Percentiles rank a stretch among this genome's conserved stretches.
phyloP scores from a whole-genome alignment of 2,797 vertebrate genomes.

The Leptatherina wallacei region DNA sequence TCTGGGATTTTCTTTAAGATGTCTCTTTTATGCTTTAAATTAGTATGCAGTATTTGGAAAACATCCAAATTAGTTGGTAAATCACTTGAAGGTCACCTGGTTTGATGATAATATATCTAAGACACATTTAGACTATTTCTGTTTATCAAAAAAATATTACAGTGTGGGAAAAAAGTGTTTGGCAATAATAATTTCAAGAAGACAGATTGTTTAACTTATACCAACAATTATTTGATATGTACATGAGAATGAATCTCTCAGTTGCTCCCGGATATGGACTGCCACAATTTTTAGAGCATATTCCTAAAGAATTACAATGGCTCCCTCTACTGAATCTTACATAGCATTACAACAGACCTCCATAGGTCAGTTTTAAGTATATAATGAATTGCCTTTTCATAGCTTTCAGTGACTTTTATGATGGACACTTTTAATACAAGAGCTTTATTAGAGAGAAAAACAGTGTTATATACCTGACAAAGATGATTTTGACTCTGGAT shows the following conservation, averaged over 20 bases:
- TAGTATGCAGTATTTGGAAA: not conserved
- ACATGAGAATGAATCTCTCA: not conserved
- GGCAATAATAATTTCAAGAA: not conserved
- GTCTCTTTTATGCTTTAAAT: not conserved
- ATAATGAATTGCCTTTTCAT: not conserved
- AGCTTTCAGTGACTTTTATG: not conserved
- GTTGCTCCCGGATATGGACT: not conserved
- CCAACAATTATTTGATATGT: not conserved
- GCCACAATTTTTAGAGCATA: not conserved
- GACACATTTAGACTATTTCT: not conserved
- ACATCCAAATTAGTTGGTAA: not conserved
- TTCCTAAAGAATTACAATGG: slow-evolving; percentile 44
- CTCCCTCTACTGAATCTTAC: slow-evolving; percentile 70
- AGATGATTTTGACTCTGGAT: slow-evolving; percentile 95
- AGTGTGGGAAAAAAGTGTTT: no score
- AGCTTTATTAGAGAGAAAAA: not conserved
- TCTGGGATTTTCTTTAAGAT: not conserved
- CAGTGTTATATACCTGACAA: slow-evolving; percentile 86
- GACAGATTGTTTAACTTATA: not conserved
- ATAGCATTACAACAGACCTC: slow-evolving; percentile 34
- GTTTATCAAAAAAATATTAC: not conserved
- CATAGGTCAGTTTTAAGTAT: not conserved
- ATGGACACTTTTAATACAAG: not conserved
- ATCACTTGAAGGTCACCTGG: not conserved
- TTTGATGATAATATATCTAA: not conserved